Conservation (phyloP, 2,113 vertebrate species). For the Oryzias melastigma region DNA sequence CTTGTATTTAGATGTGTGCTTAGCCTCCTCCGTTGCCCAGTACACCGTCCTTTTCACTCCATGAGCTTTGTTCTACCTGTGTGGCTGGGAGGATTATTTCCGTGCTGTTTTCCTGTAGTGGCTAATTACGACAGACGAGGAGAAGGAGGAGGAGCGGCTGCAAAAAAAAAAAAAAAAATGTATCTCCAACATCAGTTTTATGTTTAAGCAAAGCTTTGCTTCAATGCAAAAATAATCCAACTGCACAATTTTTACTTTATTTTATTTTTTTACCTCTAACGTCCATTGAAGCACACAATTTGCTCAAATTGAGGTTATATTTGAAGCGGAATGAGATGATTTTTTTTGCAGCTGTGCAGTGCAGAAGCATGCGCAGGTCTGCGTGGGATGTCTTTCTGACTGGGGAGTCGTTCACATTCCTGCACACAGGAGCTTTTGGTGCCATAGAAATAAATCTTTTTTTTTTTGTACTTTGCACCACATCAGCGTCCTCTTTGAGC, state of each 20-base stretch:
- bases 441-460: constrained; percentile 52
- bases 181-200: neutral
- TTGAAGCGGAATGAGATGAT: constrained; percentile 55
- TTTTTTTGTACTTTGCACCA: constrained; percentile 48
- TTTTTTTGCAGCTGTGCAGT: constrained; percentile 67
- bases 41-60: constrained; percentile 72
- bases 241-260: constrained; percentile 20
- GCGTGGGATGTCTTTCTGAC: constrained; percentile 49
- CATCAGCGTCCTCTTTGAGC: constrained; percentile 33
- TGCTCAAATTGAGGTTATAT: too few relatives aligned
- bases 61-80: constrained; percentile 75
- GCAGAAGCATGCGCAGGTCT: constrained; percentile 43
- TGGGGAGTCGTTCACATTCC: constrained; percentile 56
- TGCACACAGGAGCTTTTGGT: constrained; percentile 49
- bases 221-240: neutral
- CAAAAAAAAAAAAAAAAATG: constrained; percentile 19
- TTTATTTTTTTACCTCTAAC: neutral
- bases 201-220: neutral
- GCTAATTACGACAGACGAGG: constrained; percentile 58
- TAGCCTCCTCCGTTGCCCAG: constrained; percentile 68
- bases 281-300: constrained; percentile 2
- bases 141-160: constrained; percentile 20
- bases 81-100: constrained; percentile 71
- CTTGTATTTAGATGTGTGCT: constrained; percentile 76
- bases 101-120: constrained; percentile 51